phyloP scores from a whole-genome alignment of 1,140 invertebrate species.

The Episyrphus balteatus region DNA sequence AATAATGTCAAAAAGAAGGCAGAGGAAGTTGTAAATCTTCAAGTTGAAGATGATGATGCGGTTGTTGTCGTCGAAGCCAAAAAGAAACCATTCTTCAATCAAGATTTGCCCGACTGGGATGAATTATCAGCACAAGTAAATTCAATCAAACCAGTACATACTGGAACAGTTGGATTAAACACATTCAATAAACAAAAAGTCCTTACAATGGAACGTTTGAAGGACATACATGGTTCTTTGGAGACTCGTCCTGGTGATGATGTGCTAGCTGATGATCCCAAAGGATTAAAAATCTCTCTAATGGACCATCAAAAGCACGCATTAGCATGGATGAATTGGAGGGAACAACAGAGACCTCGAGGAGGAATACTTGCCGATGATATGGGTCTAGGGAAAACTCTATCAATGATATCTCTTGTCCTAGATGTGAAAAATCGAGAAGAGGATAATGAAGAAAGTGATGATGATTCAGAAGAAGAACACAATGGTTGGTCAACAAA shows the following conservation, averaged over 20 bases:
- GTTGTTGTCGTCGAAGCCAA: neutral
- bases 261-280: constrained; percentile 48
- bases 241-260: constrained; percentile 50
- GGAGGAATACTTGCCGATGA: constrained; percentile 83
- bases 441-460: constrained; percentile 17
- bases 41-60: constrained; percentile 7
- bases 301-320: constrained; percentile 83
- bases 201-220: constrained; percentile 6
- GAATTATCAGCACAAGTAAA: neutral
- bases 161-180: neutral
- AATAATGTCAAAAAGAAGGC: constrained; percentile 10
- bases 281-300: constrained; percentile 51
- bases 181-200: neutral
- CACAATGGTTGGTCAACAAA: constrained; percentile 19
- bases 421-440: constrained; percentile 36
- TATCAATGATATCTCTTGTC: constrained; percentile 81
- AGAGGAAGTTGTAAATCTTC: constrained; percentile 6
- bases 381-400: constrained; percentile 88
- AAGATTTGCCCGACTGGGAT: neutral
- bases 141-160: neutral
- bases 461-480: constrained; percentile 25
- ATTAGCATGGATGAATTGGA: constrained; percentile 78
- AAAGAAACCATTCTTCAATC: neutral
- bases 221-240: constrained; percentile 62
- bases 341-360: constrained; percentile 69